Conservation (phyloP, 2,888 invertebrate species). For the Scaptodrosophila latifasciaeformis region DNA sequence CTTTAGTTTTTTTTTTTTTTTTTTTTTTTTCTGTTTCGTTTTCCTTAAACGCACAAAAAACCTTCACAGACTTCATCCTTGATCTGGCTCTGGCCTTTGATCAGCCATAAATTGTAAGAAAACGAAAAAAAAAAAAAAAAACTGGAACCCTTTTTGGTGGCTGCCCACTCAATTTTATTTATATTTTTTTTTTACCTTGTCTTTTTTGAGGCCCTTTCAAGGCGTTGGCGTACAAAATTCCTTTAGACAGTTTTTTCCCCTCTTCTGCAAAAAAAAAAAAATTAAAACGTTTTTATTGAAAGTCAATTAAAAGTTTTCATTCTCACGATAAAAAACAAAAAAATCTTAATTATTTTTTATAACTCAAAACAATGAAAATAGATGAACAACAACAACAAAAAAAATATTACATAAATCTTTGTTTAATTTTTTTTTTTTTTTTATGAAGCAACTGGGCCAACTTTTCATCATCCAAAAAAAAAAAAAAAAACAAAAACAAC, state of each 20-base stretch:
- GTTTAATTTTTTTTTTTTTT: too few relatives aligned
- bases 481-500: too few relatives aligned
- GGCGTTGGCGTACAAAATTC: constrained; percentile 67
- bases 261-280: constrained; percentile 25
- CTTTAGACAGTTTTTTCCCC: constrained; percentile 29
- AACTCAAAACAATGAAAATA: background rate
- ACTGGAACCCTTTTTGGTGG: too few relatives aligned
- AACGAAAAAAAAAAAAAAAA: too few relatives aligned
- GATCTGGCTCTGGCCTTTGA: too few relatives aligned
- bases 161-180: constrained; percentile 9
- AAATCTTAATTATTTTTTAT: background rate
- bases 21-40: too few relatives aligned
- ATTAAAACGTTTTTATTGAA: constrained; percentile 63
- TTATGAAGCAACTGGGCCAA: background rate
- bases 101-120: too few relatives aligned
- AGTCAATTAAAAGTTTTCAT: constrained; percentile 62
- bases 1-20: too few relatives aligned
- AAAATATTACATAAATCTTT: constrained; percentile 1
- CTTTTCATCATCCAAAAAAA: too few relatives aligned
- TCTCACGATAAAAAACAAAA: constrained; percentile 38
- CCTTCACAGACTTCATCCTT: constrained; percentile 6
- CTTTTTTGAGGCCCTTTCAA: constrained; percentile 6
- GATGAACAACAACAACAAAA: background rate
- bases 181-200: background rate
- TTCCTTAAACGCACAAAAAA: too few relatives aligned